These are phyloP conservation scores for Caenorhabditis parvicauda DNA, from an alignment of 2,888 invertebrate species.

Conservation along the genomic window DNA sequence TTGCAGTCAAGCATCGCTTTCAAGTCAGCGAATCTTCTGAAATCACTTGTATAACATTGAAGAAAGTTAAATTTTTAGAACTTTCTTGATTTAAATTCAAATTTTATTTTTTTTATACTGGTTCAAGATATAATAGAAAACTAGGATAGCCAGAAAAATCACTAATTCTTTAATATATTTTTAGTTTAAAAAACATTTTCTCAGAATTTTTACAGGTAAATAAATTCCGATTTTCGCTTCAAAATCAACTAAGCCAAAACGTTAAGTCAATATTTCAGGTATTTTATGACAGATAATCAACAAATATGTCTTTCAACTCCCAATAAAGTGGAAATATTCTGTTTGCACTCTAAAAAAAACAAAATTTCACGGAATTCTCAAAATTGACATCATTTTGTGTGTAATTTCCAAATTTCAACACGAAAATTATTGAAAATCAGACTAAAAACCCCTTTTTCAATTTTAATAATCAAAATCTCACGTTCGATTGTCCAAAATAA, in stretches of 20 bases:
- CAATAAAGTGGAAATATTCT: no score
- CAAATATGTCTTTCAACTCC: no score
- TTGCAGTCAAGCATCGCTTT: slow-evolving; percentile 97
- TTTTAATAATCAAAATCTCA: slow-evolving; percentile 16
- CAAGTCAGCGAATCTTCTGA: slow-evolving; percentile 78
- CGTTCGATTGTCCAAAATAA: slow-evolving; percentile 57
- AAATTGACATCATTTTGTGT: no score
- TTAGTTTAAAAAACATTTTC: no score
- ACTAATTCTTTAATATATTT: no score
- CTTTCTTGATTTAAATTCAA: background rate
- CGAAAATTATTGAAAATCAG: no score
- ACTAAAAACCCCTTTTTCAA: background rate
- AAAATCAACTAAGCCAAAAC: no score
- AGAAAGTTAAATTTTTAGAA: background rate
- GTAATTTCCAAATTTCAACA: no score
- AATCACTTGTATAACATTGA: slow-evolving; percentile 2
- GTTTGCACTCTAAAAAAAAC: background rate
- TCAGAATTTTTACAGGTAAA: background rate
- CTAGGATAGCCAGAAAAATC: background rate
- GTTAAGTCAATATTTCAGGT: no score
- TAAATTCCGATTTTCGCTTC: no score
- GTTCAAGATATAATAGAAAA: background rate
- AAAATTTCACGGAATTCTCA: no score
- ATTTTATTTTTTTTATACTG: background rate
- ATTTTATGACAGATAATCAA: no score